A percentile compares a stretch with the other conserved stretches of the same genome.
Evolutionary conservation across 2,888 invertebrate species (phyloP).

Genomic region (Frankliniella fusca): DNA sequence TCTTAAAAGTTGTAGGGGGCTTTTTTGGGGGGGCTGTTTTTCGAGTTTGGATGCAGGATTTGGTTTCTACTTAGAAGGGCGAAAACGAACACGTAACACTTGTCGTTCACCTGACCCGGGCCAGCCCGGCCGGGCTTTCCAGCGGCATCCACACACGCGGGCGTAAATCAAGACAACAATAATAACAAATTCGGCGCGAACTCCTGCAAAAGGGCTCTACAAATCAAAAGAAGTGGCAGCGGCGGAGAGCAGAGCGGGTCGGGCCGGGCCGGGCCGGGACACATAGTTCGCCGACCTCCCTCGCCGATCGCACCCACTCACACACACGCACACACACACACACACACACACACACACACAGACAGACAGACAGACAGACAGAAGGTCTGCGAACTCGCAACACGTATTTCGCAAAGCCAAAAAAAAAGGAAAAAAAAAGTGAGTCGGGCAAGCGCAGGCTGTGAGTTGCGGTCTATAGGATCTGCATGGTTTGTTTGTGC

Average conservation of each 20-base stretch:
- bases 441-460: too few relatives aligned
- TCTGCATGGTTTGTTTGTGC: slow-evolving; percentile 2
- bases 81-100: too few relatives aligned
- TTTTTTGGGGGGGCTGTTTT: too few relatives aligned
- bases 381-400: not conserved
- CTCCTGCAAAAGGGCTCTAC: slow-evolving; percentile 1
- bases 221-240: slow-evolving; percentile 4
- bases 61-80: too few relatives aligned
- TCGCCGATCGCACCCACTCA: not conserved
- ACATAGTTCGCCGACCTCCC: not conserved
- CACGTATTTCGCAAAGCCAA: not conserved
- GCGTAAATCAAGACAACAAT: slow-evolving; percentile 25
- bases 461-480: not conserved
- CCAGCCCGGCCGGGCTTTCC: too few relatives aligned
- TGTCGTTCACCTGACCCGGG: too few relatives aligned
- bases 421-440: not conserved
- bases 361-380: too few relatives aligned
- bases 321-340: not conserved
- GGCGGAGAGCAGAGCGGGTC: not conserved
- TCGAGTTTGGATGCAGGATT: too few relatives aligned
- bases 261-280: not conserved
- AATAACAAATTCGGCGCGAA: slow-evolving; percentile 25
- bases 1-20: too few relatives aligned
- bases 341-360: slow-evolving; percentile 1
- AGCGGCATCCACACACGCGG: too few relatives aligned